Evolutionary conservation across 2,797 vertebrate species (phyloP).

Genomic region (Rhinogobio ventralis): DNA sequence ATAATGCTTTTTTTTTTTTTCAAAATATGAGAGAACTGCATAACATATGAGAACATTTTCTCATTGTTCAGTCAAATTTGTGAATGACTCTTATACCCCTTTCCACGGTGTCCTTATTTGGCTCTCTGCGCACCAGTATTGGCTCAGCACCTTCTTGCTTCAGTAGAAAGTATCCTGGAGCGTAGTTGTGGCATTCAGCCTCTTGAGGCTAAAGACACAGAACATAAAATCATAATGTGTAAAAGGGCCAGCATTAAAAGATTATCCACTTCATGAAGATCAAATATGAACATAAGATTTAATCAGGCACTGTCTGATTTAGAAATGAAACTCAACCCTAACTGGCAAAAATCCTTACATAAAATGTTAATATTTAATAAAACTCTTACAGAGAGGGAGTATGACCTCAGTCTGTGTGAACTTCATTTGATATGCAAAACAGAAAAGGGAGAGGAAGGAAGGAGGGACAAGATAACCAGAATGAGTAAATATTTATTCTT

Average conservation of each 20-base stretch:
- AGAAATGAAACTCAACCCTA: background rate
- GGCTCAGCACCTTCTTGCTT: slow-evolving; percentile 66
- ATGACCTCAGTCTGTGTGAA: background rate
- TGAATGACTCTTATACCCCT: slow-evolving; percentile 48
- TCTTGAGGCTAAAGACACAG: slow-evolving; percentile 54
- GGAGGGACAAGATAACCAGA: background rate
- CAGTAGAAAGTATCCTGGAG: slow-evolving; percentile 57
- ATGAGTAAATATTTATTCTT: background rate
- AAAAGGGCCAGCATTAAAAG: background rate
- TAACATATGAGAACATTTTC: background rate
- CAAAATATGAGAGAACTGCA: background rate
- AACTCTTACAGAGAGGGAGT: background rate
- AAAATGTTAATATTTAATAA: too few relatives aligned
- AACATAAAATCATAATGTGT: slow-evolving; percentile 6
- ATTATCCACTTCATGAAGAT: background rate
- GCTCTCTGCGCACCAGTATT: slow-evolving; percentile 43
- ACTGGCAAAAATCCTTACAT: background rate
- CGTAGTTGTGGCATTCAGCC: slow-evolving; percentile 48
- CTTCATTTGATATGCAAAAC: slow-evolving; percentile 1
- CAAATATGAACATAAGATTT: background rate
- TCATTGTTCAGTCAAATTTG: background rate
- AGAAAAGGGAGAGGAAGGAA: background rate
- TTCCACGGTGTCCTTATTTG: slow-evolving; percentile 59
- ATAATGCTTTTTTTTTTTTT: background rate
- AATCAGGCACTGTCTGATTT: too few relatives aligned